Evolutionary conservation across 2,888 invertebrate genomes (phyloP).

Genomic region (Alloscopus bannaensis): DNA sequence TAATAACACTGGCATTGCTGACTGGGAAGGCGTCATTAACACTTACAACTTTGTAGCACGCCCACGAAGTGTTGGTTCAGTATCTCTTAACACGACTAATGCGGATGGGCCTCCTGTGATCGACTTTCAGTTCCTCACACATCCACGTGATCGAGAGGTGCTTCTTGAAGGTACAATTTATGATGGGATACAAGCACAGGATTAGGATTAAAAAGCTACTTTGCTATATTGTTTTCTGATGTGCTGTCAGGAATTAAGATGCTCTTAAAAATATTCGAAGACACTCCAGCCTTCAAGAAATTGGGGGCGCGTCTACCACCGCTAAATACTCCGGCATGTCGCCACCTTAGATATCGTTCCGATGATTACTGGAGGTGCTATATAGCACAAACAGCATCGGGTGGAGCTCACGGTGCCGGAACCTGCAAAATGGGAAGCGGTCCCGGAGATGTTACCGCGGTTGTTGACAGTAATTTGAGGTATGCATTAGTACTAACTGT

Average conservation of each 20-base stretch:
- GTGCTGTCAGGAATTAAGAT: conserved; percentile 2
- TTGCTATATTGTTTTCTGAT: too few species aligned
- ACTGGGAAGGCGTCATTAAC: conserved; percentile 17
- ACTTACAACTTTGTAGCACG: conserved; percentile 4
- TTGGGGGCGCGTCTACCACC: neutral
- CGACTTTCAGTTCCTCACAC: conserved; percentile 21
- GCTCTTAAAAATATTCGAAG: conserved; percentile 29
- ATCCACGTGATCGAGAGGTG: conserved; percentile 10
- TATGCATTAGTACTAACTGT: too few species aligned
- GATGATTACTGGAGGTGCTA: conserved; percentile 48
- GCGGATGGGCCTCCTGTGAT: conserved; percentile 30
- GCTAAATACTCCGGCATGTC: neutral
- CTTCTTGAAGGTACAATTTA: conserved; percentile 35
- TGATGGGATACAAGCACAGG: too few species aligned
- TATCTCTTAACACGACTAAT: conserved; percentile 10
- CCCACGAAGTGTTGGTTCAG: conserved; percentile 18
- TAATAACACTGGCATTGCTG: too few species aligned
- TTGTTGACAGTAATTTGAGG: conserved; percentile 40
- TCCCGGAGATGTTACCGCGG: conserved; percentile 16
- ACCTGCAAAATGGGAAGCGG: conserved; percentile 35
- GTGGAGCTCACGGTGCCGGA: conserved; percentile 33
- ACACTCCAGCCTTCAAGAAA: conserved; percentile 13
- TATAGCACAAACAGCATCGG: neutral
- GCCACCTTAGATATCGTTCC: conserved; percentile 5
- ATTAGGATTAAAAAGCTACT: too few species aligned